Evolutionary conservation across 2,113 vertebrate genomes (phyloP), one percentile per base, ranked within the genome.

Genomic region (Cyanoderma ruficeps): DNA sequence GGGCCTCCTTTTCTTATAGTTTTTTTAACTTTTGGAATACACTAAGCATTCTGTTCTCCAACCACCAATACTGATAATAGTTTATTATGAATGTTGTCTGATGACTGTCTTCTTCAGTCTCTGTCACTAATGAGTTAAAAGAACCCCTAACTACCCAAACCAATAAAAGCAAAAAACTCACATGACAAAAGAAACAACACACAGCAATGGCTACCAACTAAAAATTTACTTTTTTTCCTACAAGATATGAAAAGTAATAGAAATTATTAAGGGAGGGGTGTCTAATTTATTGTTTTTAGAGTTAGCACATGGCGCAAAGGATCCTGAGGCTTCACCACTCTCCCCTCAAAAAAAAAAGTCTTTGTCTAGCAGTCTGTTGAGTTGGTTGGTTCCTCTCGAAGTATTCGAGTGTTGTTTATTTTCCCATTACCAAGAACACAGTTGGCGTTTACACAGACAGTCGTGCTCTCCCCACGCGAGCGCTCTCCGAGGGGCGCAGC

Each of bases 391-490:
- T 46, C 19, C 23, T 13, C 37, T 9, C 17, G 2, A 35, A 70
- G 21, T 1, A 22, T 19, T 35, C 16, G 13, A 7, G 2, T 2
- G 27, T 2, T 24, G 49, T 9, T 60, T 33, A 7, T 57, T 41
- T 74, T 33, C 50, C 33, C 30, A 9, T 6, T 9, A 7, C 15
- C 11, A 14, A 3, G 35, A 24, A 8, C 6, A 1, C 10, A 7
- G 44, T 39, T 37, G 9, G 3, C 39, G 0, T 6, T 44, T 1
- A 1, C 4, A 12, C 44, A 15, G 39, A 13, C 55, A 17, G 2
- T 1, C 1, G 35, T 7, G 19, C 16, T 15, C 2, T 15, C 3
- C 9, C 37, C 24, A 3, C 0, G 31, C 0, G 10, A 27, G 11
- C 0, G 21, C 41, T 9, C 60, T 6, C 35, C 5, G 21, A 13